Base-by-base conservation (phyloP, 2,113 vertebrate species). In the Eptesicus fuscus region DNA sequence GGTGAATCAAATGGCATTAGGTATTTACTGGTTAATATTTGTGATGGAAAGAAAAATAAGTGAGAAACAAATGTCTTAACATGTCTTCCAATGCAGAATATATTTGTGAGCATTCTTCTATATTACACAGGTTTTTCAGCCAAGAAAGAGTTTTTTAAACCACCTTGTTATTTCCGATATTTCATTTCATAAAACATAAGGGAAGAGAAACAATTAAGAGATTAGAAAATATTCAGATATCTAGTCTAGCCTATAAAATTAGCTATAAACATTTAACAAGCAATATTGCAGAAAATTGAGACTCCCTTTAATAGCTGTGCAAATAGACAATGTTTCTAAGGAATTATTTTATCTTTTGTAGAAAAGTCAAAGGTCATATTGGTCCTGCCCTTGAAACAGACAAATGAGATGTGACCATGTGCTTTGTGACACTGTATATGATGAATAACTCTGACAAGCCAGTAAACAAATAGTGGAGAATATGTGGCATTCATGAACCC, bases 351-450 rank as follows among this genome's bases (percentile, higher is more conserved):
- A 98, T 97, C 95, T 97, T 98, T 95, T 97, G 93, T 96, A 97
- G 97, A 97, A 87, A 88, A 97, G 98, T 90, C 97, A 98, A 94
- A 98, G 98, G 98, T 98, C 98, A 96, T 90, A 9, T 82, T 97
- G 97, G 97, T 94, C 95, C 97, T 98, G 96, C 96, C 97, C 97
- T 98, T 97, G 96, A 97, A 97, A 94, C 93, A 97, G 98, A 98
- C 96, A 97, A 96, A 95, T 96, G 97, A 98, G 98, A 97, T 97
- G 97, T 97, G 98, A 91, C 97, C 97, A 95, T 97, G 97, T 97
- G 98, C 97, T 97, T 95, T 97, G 97, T 98, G 97, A 98, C 97
- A 96, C 90, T 94, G 94, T 96, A 63, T 96, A 95, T 98, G 96
- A 98, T 98, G 95, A 97, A 98, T 96, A 97, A 96, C 96, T 96